phyloP scores from a whole-genome alignment of 1,140 invertebrate species.

The Panagrolaimus sp. region DNA sequence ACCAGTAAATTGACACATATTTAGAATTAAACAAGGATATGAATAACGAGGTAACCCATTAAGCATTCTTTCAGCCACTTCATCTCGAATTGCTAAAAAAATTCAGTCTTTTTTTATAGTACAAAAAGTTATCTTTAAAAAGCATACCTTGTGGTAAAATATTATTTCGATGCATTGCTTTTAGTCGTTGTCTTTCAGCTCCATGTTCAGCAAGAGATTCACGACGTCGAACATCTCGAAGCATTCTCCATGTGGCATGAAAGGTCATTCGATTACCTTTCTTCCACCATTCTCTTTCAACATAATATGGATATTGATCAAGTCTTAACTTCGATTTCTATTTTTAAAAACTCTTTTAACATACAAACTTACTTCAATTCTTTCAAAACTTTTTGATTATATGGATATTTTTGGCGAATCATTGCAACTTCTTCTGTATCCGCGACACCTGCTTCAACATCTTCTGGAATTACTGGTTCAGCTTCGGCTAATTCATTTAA shows the following conservation, averaged over 20 bases:
- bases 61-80: slow-evolving; percentile 44
- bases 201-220: slow-evolving; percentile 40
- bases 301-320: slow-evolving; percentile 52
- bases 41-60: slow-evolving; percentile 25
- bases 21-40: slow-evolving; percentile 41
- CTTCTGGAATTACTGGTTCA: slow-evolving; percentile 11
- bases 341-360: background rate
- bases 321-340: slow-evolving; percentile 29
- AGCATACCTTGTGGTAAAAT: slow-evolving; percentile 55
- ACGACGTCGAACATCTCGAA: slow-evolving; percentile 49
- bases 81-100: slow-evolving; percentile 56
- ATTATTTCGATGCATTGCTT: slow-evolving; percentile 55
- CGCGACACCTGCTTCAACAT: slow-evolving; percentile 8
- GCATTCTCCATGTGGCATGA: slow-evolving; percentile 45
- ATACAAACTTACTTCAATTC: slow-evolving; percentile 34
- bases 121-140: too few species aligned
- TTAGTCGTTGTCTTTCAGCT: slow-evolving; percentile 48
- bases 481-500: background rate
- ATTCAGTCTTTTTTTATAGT: too few species aligned
- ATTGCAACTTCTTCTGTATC: slow-evolving; percentile 30
- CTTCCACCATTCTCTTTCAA: slow-evolving; percentile 59
- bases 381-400: slow-evolving; percentile 28
- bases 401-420: slow-evolving; percentile 22
- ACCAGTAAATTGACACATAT: slow-evolving; percentile 58
- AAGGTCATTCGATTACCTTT: slow-evolving; percentile 55